Percentiles rank a stretch among this genome's conserved stretches.
These are phyloP conservation scores for Atethmia centrago DNA, from an alignment of 2,888 invertebrate species.

Conservation along the genomic window DNA sequence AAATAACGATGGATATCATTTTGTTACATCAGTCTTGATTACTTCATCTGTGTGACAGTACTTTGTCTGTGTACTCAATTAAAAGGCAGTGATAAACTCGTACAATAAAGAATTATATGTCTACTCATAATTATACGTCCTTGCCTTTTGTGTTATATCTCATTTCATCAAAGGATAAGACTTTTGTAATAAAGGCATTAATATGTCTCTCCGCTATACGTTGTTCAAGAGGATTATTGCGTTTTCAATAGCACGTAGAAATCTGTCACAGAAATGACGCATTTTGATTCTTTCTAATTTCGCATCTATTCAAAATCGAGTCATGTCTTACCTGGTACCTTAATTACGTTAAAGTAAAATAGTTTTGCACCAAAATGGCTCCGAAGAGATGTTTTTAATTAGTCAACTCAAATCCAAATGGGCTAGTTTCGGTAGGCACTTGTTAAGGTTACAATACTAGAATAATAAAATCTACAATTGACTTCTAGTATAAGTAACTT, in stretches of 20 bases:
- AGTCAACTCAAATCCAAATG: background rate
- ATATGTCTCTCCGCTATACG: conserved; percentile 3
- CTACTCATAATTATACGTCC: conserved; percentile 11
- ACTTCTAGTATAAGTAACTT: background rate
- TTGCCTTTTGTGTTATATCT: conserved; percentile 21
- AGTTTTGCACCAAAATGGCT: background rate
- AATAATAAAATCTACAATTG: background rate
- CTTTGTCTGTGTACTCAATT: conserved; percentile 30
- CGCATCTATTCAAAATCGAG: background rate
- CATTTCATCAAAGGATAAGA: conserved; percentile 7
- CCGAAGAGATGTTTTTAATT: conserved; percentile 10
- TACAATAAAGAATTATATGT: conserved; percentile 28
- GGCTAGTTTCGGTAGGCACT: background rate
- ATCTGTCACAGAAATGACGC: background rate
- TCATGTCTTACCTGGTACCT: background rate
- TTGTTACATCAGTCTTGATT: conserved; percentile 14
- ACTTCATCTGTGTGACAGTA: too few species aligned
- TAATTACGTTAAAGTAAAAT: background rate
- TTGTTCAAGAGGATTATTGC: conserved; percentile 12
- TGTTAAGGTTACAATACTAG: background rate
- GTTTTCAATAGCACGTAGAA: conserved; percentile 10
- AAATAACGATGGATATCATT: conserved; percentile 3
- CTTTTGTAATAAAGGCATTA: conserved; percentile 22
- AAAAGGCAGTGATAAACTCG: conserved; percentile 9
- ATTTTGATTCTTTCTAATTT: background rate